phyloP scores from a whole-genome alignment of 2,888 invertebrate genomes.

The Thera obeliscata region DNA sequence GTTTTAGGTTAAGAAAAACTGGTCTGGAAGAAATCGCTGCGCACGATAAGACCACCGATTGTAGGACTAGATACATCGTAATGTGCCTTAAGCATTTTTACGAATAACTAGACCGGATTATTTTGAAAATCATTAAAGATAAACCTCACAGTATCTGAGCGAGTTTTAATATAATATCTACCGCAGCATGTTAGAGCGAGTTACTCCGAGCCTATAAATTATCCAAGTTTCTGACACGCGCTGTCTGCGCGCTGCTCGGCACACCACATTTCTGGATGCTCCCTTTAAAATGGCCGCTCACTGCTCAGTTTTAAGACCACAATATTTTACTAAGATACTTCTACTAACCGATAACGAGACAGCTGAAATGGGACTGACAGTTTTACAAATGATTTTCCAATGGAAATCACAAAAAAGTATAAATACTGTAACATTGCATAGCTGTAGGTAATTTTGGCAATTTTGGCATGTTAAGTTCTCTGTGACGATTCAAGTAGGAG shows the following conservation, averaged over 20 bases:
- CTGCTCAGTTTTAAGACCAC: constrained; percentile 19
- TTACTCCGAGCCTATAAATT: constrained; percentile 31
- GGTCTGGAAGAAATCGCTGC: no score
- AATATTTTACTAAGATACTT: constrained; percentile 4
- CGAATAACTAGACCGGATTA: neutral
- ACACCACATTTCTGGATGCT: constrained; percentile 22
- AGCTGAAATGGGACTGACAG: neutral
- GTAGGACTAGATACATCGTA: no score
- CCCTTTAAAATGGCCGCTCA: constrained; percentile 28
- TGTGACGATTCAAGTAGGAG: no score
- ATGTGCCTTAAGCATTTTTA: no score
- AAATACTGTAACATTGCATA: no score
- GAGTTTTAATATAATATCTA: constrained; percentile 12
- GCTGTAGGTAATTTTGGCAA: no score
- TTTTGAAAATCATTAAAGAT: neutral
- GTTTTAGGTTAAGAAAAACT: no score
- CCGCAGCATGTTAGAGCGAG: constrained; percentile 20
- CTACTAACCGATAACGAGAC: neutral
- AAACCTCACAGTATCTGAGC: constrained; percentile 1
- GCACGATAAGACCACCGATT: no score
- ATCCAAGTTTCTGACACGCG: constrained; percentile 33
- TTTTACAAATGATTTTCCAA: neutral
- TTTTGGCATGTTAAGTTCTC: no score
- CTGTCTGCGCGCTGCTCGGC: constrained; percentile 28
- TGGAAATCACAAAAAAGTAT: no score